Evolutionary conservation across 2,888 invertebrate genomes (phyloP).

Genomic region (Hoplodrina ambigua): DNA sequence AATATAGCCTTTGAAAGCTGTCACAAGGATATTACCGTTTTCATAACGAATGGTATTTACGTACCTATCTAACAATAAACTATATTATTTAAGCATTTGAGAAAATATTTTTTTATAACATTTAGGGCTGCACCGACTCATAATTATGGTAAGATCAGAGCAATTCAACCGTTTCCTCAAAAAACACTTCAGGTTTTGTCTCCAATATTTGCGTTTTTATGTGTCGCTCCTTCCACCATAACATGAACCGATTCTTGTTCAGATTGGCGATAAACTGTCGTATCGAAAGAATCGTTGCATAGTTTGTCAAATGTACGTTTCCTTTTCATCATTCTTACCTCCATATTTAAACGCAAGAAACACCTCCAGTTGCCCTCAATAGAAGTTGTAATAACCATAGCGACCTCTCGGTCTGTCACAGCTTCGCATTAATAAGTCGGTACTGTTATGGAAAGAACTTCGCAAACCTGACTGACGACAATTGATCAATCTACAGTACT

Average conservation of each 20-base stretch:
- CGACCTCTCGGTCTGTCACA: slow-evolving; percentile 34
- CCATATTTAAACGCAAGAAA: slow-evolving; percentile 10
- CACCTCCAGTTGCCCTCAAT: slow-evolving; percentile 38
- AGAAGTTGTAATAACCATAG: slow-evolving; percentile 43
- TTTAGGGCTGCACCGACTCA: no score
- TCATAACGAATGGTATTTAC: slow-evolving; percentile 3
- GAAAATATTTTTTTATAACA: no score
- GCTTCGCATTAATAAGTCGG: slow-evolving; percentile 29
- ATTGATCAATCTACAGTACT: slow-evolving; percentile 61
- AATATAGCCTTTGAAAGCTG: slow-evolving; percentile 23
- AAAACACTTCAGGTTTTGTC: no score
- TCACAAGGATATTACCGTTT: slow-evolving; percentile 37
- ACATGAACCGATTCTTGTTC: not conserved
- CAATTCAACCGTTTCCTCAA: no score
- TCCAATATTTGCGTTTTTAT: no score
- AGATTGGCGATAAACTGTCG: not conserved
- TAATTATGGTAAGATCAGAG: no score
- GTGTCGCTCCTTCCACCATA: not conserved
- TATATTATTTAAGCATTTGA: no score
- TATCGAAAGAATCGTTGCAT: not conserved
- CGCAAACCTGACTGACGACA: slow-evolving; percentile 61
- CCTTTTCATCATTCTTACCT: slow-evolving; percentile 5
- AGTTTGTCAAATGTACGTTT: not conserved
- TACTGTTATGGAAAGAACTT: slow-evolving; percentile 59
- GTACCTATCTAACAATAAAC: no score